These are phyloP conservation scores for Aptenodytes forsteri DNA, from an alignment of 2,113 vertebrate genomes.

Conservation along the genomic window DNA sequence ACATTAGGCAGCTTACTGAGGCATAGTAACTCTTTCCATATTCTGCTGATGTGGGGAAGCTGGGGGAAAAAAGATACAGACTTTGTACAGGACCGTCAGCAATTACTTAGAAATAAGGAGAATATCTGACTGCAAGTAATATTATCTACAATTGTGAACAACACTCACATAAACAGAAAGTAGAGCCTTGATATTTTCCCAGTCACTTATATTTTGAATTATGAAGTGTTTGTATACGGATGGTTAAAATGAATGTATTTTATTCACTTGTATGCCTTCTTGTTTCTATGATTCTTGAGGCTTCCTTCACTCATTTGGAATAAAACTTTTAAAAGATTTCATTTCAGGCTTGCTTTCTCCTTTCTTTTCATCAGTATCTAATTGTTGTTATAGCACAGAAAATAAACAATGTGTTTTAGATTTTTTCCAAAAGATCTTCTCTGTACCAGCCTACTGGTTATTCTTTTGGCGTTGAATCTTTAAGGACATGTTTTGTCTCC, in stretches of 20 bases:
- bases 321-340: neutral
- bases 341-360: neutral
- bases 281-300: neutral
- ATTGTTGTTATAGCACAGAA: neutral
- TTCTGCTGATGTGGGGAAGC: slow-evolving; percentile 21
- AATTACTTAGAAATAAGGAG: slow-evolving; percentile 26
- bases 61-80: neutral
- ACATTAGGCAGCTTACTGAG: neutral
- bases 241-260: neutral
- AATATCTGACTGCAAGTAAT: neutral
- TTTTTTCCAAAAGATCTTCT: neutral
- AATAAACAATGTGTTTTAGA: neutral
- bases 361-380: neutral
- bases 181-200: neutral
- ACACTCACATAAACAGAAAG: neutral
- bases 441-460: neutral
- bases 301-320: neutral
- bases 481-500: neutral
- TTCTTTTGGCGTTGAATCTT: neutral
- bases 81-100: neutral
- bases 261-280: neutral
- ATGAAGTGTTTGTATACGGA: neutral
- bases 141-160: neutral
- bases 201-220: neutral
- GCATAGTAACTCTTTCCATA: neutral